A percentile compares a stretch with the other conserved stretches of the same genome.
Evolutionary conservation across 1,140 invertebrate genomes (phyloP).

Genomic region (Agrypnia vestita): DNA sequence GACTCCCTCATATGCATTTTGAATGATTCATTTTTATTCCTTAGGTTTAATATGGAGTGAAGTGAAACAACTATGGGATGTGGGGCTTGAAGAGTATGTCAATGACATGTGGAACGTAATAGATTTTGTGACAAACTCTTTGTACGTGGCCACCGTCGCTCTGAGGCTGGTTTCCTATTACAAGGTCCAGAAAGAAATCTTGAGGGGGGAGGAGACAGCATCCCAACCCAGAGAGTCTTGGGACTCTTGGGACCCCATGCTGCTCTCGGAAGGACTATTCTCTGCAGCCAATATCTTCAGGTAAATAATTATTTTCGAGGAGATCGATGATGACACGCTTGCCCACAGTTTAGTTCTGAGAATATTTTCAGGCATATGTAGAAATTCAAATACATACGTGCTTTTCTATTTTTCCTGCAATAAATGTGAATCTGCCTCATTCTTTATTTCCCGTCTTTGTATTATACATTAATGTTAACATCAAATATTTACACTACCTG

Average conservation of each 20-base stretch:
- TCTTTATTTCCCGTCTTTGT: too few relatives aligned
- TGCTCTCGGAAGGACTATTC: slow-evolving; percentile 96
- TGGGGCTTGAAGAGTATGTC: slow-evolving; percentile 95
- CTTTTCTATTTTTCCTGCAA: too few relatives aligned
- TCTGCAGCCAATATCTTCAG: slow-evolving; percentile 97
- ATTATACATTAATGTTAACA: too few relatives aligned
- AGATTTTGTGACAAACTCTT: slow-evolving; percentile 97
- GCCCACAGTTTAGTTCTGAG: too few relatives aligned
- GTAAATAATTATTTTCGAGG: slow-evolving; percentile 66
- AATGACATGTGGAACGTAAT: slow-evolving; percentile 99
- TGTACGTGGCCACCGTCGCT: slow-evolving; percentile 97
- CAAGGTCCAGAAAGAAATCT: slow-evolving; percentile 82
- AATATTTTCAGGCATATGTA: too few relatives aligned
- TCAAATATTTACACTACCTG: too few relatives aligned
- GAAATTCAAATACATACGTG: too few relatives aligned
- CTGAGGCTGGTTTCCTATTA: slow-evolving; percentile 94
- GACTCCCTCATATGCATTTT: too few relatives aligned
- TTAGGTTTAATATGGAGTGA: slow-evolving; percentile 98
- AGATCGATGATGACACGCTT: too few relatives aligned
- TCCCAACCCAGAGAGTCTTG: slow-evolving; percentile 87
- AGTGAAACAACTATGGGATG: slow-evolving; percentile 98
- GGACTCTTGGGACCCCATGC: slow-evolving; percentile 97
- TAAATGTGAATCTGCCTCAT: too few relatives aligned
- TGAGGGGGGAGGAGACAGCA: slow-evolving; percentile 68
- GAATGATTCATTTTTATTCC: slow-evolving; percentile 57